Percentiles rank a stretch among this genome's conserved stretches.
phyloP scores from a whole-genome alignment of 1,140 invertebrate species.

The Papilio polyxenes region DNA sequence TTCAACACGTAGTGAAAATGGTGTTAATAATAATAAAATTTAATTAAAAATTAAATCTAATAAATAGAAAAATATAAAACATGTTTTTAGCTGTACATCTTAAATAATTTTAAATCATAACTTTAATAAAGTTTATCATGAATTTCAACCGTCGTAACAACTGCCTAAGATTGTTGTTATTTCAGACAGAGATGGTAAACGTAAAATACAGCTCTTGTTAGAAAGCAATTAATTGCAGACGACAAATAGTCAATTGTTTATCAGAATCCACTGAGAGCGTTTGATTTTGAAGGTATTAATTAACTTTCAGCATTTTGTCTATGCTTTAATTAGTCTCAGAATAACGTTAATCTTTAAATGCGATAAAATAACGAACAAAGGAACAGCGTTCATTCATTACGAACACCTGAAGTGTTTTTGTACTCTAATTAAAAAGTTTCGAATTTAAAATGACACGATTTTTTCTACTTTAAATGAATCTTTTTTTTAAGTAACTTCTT shows the following conservation, averaged over 20 bases:
- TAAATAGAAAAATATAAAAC: no score
- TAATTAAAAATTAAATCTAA: no score
- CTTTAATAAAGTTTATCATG: no score
- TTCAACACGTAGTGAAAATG: no score
- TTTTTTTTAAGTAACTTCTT: not conserved
- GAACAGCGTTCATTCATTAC: not conserved
- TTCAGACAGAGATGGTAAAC: no score
- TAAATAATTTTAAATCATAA: no score
- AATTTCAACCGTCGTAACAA: no score
- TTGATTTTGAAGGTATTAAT: not conserved
- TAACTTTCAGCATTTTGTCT: not conserved
- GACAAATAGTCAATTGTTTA: not conserved
- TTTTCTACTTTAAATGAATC: not conserved
- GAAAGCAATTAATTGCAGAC: not conserved
- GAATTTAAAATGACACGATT: not conserved
- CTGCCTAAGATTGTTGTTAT: no score
- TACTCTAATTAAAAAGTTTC: not conserved
- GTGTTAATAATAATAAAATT: no score
- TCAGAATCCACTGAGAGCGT: not conserved
- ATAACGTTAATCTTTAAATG: not conserved
- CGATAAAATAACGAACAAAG: conserved; percentile 5
- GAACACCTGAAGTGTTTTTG: not conserved
- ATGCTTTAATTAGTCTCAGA: conserved; percentile 1
- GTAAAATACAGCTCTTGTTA: not conserved
- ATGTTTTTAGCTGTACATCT: no score